Conservation (phyloP, 2,113 vertebrate species). For the Daboia siamensis region DNA sequence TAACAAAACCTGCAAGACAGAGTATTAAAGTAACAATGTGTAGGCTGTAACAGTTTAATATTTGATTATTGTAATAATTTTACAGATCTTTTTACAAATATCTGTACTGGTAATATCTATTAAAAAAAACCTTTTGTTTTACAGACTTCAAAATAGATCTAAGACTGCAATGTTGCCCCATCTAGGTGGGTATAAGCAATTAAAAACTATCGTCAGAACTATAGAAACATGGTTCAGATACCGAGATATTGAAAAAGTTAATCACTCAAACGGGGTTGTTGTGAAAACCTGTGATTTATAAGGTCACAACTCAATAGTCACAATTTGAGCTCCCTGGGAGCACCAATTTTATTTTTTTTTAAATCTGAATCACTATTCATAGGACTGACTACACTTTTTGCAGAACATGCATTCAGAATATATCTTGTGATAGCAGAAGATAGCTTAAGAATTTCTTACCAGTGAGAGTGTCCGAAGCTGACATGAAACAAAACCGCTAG, state of each 20-base stretch:
- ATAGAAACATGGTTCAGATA: not conserved
- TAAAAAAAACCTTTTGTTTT: not conserved
- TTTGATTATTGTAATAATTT: not conserved
- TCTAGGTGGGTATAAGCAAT: not conserved
- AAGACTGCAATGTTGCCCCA: not conserved
- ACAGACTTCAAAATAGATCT: not conserved
- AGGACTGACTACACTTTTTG: not conserved
- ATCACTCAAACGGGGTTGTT: not conserved
- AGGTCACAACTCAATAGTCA: not conserved
- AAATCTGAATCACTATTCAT: not conserved
- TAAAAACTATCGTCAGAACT: not conserved
- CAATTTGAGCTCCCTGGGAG: not conserved
- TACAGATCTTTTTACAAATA: not conserved
- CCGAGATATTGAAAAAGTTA: not conserved
- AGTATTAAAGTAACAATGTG: not conserved
- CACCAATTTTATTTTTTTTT: not conserved
- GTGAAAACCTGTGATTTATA: not conserved
- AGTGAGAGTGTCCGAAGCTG: not conserved
- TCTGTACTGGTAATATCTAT: not conserved
- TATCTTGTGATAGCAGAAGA: not conserved
- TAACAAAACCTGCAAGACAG: not conserved
- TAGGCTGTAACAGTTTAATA: not conserved
- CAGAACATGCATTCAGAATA: not conserved
- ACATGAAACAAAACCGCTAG: not conserved
- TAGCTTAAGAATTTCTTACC: not conserved